Evolutionary conservation across 2,797 vertebrate genomes (phyloP), one percentile per base, ranked within the genome.

Genomic region (Alcedo atthis): DNA sequence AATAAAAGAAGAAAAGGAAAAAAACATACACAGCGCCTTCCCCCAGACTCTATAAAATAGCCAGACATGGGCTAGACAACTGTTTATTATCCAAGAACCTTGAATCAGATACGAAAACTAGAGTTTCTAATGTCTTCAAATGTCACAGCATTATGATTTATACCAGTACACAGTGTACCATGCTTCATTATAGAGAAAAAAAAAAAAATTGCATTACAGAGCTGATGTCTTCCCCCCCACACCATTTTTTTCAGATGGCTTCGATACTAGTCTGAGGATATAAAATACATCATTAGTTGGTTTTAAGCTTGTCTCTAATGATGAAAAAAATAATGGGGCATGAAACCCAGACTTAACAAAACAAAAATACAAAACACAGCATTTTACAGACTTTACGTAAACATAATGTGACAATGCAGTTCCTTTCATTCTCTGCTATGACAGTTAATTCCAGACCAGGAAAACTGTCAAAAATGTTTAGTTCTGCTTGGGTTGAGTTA

Each of bases 381-480:
- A 59, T 96, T 97, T 97, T 96, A 96, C 97, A 97, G 98, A 96
- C 97, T 98, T 97, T 97, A 97, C 95, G 97, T 98, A 98, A 98
- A 98, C 96, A 96, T 97, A 97, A 98, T 98, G 98, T 99, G 99
- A 99, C 98, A 98, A 98, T 98, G 98, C 98, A 98, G 98, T 98
- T 98, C 98, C 98, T 98, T 98, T 98, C 98, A 98, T 98, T 98
- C 98, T 98, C 98, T 96, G 96, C 98, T 98, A 98, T 99, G 98
- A 99, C 98, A 99, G 98, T 98, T 99, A 98, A 99, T 99, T 99
- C 98, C 98, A 98, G 98, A 99, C 97, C 97, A 98, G 98, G 98
- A 99, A 98, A 98, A 98, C 98, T 98, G 99, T 99, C 99, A 99
- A 98, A 99, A 99, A 98, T 99, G 98, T 99, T 99, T 99, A 99